Conservation (phyloP, 2,797 vertebrate genomes). For the Gallinago stenura region DNA sequence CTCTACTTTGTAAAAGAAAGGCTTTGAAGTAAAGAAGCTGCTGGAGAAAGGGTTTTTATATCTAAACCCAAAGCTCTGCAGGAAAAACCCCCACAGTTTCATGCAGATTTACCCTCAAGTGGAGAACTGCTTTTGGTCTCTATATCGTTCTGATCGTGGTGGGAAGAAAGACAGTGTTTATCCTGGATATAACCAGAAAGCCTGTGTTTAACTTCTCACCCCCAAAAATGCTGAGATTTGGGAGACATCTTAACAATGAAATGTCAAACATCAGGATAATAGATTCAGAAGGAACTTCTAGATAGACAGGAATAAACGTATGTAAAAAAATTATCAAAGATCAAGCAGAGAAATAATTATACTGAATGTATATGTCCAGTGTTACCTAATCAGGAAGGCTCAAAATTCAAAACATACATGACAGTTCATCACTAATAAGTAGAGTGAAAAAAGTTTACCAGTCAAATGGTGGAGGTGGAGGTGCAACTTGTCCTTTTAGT, state of each 20-base stretch:
- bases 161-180: neutral
- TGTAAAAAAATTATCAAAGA: neutral
- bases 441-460: conserved; percentile 77
- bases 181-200: neutral
- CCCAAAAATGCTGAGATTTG: neutral
- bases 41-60: neutral
- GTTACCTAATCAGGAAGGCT: neutral
- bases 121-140: neutral
- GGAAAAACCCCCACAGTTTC: neutral
- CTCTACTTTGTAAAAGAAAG: neutral
- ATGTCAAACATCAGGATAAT: neutral
- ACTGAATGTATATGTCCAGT: neutral
- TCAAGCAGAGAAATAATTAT: neutral
- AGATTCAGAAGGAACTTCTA: neutral
- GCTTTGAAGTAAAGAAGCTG: neutral
- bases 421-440: neutral
- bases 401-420: neutral
- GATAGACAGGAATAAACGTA: neutral
- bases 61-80: neutral
- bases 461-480: conserved; percentile 64
- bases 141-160: neutral
- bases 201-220: neutral
- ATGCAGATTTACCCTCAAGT: neutral
- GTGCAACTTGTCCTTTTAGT: conserved; percentile 17
- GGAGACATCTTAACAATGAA: neutral